Evolutionary conservation across 2,113 vertebrate genomes (phyloP).

Genomic region (Anhinga anhinga): DNA sequence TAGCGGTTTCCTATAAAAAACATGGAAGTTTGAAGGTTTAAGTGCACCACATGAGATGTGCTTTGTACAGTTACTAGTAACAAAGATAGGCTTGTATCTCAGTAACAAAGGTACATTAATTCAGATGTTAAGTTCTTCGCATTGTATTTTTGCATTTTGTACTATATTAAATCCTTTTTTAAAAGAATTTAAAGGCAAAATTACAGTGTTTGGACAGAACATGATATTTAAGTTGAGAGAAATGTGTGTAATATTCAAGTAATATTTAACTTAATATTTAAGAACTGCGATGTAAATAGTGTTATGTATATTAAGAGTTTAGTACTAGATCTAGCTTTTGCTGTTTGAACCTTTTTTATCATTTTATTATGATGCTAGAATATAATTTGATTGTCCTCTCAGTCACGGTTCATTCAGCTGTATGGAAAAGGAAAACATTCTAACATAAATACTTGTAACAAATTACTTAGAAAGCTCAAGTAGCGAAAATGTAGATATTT

Average conservation of each 20-base stretch:
- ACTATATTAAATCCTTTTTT: not conserved
- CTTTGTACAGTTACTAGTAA: not conserved
- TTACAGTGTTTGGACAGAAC: not conserved
- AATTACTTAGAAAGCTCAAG: not conserved
- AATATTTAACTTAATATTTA: not conserved
- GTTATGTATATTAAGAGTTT: not conserved
- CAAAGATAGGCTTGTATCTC: not conserved
- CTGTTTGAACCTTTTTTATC: not conserved
- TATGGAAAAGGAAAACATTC: not conserved
- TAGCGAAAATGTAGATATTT: not conserved
- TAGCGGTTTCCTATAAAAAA: not conserved
- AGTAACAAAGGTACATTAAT: not conserved
- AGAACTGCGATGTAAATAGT: not conserved
- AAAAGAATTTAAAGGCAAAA: not conserved
- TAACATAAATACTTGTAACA: not conserved
- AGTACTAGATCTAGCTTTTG: not conserved
- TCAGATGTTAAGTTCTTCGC: not conserved
- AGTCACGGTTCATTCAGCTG: not conserved
- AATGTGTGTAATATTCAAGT: not conserved
- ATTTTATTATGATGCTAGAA: not conserved
- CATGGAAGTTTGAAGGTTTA: not conserved
- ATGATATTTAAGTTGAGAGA: not conserved
- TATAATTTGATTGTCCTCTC: not conserved
- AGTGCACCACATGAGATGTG: not conserved
- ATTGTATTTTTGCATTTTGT: not conserved